These are phyloP conservation scores for Phengaris alcon DNA, from an alignment of 2,888 invertebrate genomes.

Conservation along the genomic window DNA sequence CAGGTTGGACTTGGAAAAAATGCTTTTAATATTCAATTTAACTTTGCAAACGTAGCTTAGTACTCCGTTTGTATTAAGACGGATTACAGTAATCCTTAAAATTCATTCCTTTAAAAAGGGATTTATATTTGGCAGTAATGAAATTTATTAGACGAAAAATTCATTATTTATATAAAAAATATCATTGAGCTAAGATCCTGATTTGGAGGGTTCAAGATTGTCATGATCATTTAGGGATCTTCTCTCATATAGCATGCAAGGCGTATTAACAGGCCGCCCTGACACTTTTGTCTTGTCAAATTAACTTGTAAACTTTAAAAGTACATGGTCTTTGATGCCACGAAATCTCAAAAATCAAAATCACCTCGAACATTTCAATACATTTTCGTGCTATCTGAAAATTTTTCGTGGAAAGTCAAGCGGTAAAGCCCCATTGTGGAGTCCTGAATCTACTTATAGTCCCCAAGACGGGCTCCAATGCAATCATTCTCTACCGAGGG, in stretches of 20 bases:
- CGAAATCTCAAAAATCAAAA: constrained; percentile 17
- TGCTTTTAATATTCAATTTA: constrained; percentile 14
- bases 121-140: constrained; percentile 19
- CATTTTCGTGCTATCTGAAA: constrained; percentile 30
- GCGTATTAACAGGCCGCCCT: no score
- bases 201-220: neutral
- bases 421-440: constrained; percentile 44
- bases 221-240: neutral
- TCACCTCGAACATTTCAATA: constrained; percentile 15
- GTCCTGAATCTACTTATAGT: constrained; percentile 45
- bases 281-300: no score
- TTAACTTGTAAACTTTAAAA: no score
- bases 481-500: constrained; percentile 65
- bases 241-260: neutral
- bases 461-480: constrained; percentile 53
- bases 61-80: constrained; percentile 20
- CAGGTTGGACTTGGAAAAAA: neutral
- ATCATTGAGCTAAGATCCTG: constrained; percentile 1
- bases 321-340: neutral
- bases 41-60: neutral
- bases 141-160: constrained; percentile 18
- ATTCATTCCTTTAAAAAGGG: neutral
- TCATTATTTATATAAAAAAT: constrained; percentile 20
- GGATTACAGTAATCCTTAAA: constrained; percentile 15
- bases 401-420: constrained; percentile 41